Percentiles rank a stretch among this genome's conserved stretches.
Evolutionary conservation across 2,113 vertebrate species (phyloP).

Genomic region (Excalfactoria chinensis): DNA sequence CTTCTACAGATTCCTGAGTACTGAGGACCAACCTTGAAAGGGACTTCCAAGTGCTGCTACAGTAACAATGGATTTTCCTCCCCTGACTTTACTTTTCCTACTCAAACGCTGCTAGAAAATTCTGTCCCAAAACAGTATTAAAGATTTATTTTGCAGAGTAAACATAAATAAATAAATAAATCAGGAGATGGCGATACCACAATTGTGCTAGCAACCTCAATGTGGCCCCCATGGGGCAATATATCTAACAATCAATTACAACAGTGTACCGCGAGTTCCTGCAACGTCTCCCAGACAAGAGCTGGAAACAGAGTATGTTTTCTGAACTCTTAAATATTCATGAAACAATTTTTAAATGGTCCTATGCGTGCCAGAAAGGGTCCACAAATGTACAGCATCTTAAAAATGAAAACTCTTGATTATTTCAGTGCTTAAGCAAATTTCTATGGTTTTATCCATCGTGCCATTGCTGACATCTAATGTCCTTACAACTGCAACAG

Average conservation of each 20-base stretch:
- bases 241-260: neutral
- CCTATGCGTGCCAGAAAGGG: neutral
- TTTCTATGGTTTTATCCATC: neutral
- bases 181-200: neutral
- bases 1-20: neutral
- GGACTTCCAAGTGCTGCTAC: neutral
- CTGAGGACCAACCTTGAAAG: neutral
- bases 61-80: neutral
- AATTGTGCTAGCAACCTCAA: neutral
- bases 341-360: neutral
- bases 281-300: neutral
- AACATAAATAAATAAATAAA: neutral
- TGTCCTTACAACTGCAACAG: neutral
- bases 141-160: neutral
- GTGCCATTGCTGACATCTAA: neutral
- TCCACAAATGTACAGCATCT: neutral
- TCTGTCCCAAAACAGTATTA: neutral
- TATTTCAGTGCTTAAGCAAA: neutral
- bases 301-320: neutral
- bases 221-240: too few relatives aligned
- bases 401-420: neutral
- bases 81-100: neutral
- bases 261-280: neutral
- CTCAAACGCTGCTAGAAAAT: neutral
- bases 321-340: neutral